Conservation (phyloP, 2,113 vertebrate species). For the Todiramphus saurophagus region DNA sequence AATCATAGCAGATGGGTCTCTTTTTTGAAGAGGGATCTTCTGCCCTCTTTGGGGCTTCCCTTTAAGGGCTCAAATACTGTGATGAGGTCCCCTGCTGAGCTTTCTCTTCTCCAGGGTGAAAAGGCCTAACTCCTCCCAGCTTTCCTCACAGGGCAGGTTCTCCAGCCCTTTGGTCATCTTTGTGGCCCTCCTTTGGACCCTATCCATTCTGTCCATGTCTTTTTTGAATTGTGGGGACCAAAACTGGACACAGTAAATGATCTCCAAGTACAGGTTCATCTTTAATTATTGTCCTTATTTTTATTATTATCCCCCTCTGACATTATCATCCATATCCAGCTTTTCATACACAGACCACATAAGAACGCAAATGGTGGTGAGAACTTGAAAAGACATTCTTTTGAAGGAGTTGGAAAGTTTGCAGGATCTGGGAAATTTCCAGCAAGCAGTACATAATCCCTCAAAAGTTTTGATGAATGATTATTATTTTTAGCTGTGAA, state of each 20-base stretch:
- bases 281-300: background rate
- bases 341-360: background rate
- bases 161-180: background rate
- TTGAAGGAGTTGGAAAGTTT: background rate
- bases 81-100: background rate
- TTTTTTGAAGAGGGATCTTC: background rate
- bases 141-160: background rate
- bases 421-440: background rate
- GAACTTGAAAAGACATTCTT: background rate
- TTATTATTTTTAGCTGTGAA: background rate
- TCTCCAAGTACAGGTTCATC: background rate
- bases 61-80: background rate
- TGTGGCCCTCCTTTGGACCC: background rate
- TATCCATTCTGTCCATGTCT: background rate
- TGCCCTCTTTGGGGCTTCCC: background rate
- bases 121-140: background rate
- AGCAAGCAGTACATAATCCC: background rate
- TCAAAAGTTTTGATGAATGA: background rate
- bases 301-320: background rate
- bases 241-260: background rate
- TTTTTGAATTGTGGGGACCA: background rate
- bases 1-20: background rate
- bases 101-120: background rate
- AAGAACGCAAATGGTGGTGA: background rate
- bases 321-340: background rate